phyloP scores from a whole-genome alignment of 2,888 invertebrate genomes.

The Mimumesa dahlbomi region DNA sequence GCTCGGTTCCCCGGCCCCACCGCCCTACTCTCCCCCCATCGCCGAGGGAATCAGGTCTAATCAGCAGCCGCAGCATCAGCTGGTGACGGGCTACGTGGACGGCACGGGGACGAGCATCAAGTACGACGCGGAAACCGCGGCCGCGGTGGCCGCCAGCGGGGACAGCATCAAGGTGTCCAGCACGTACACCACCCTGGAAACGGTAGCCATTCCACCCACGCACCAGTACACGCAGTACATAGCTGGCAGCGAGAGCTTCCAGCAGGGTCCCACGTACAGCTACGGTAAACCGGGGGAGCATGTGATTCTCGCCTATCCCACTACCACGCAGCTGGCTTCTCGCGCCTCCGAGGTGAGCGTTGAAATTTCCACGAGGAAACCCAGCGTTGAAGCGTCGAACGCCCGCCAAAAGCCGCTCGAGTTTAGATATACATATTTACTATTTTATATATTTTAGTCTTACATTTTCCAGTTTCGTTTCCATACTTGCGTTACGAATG shows the following conservation, averaged over 20 bases:
- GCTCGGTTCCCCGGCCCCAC: slow-evolving; percentile 78
- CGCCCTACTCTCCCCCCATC: slow-evolving; percentile 80
- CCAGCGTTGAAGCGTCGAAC: background rate
- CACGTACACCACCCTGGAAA: slow-evolving; percentile 85
- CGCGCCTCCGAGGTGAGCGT: slow-evolving; percentile 70
- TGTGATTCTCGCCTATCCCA: slow-evolving; percentile 70
- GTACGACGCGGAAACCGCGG: slow-evolving; percentile 78
- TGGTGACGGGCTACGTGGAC: slow-evolving; percentile 34
- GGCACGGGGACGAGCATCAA: slow-evolving; percentile 53
- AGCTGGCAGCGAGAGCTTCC: slow-evolving; percentile 69
- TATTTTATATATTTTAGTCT: too few relatives aligned
- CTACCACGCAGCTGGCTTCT: slow-evolving; percentile 66
- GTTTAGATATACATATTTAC: too few relatives aligned
- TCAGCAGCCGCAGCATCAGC: slow-evolving; percentile 78
- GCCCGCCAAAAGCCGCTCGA: too few relatives aligned
- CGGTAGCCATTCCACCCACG: slow-evolving; percentile 82
- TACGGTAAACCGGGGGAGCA: slow-evolving; percentile 74
- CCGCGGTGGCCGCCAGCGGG: slow-evolving; percentile 67
- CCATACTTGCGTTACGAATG: too few relatives aligned
- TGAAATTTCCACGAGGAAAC: background rate
- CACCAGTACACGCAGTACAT: slow-evolving; percentile 76
- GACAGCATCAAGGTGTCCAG: slow-evolving; percentile 73
- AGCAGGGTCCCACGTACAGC: slow-evolving; percentile 68
- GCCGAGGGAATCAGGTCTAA: slow-evolving; percentile 73
- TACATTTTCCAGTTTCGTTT: too few relatives aligned